These are phyloP conservation scores for Pelmatolapia mariae DNA, from an alignment of 2,113 vertebrate species.

Conservation along the genomic window DNA sequence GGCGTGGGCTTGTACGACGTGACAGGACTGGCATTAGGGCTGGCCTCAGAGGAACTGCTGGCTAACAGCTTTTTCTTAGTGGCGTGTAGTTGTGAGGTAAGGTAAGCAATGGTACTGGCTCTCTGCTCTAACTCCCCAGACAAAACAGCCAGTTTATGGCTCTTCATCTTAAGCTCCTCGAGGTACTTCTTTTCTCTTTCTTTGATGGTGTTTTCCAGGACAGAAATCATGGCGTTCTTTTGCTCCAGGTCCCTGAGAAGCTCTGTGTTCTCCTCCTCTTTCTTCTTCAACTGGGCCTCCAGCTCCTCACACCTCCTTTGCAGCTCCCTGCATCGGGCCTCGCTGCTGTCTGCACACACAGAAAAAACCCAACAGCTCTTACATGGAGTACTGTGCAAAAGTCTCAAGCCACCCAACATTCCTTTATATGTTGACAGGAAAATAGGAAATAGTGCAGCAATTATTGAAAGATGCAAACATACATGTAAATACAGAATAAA, in stretches of 20 bases:
- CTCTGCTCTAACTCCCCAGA: conserved; percentile 94
- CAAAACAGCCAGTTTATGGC: conserved; percentile 89
- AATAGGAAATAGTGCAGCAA: background rate
- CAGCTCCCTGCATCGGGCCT: conserved; percentile 80
- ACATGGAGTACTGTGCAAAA: background rate
- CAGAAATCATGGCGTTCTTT: conserved; percentile 87
- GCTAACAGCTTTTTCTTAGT: conserved; percentile 87
- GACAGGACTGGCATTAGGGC: conserved; percentile 80
- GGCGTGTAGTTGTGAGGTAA: conserved; percentile 92
- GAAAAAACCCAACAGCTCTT: background rate
- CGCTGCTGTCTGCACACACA: conserved; percentile 57
- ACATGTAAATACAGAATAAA: background rate
- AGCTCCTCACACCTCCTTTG: conserved; percentile 86
- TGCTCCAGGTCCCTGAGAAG: conserved; percentile 87
- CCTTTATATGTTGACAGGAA: background rate
- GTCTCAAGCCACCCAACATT: background rate
- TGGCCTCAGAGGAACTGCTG: conserved; percentile 77
- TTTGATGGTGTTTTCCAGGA: conserved; percentile 90
- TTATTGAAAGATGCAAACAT: background rate
- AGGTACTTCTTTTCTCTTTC: conserved; percentile 94
- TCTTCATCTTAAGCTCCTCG: conserved; percentile 96
- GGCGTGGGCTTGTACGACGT: conserved; percentile 82
- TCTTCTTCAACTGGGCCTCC: conserved; percentile 85
- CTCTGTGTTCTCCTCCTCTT: conserved; percentile 86
- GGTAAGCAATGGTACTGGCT: conserved; percentile 90